Percentiles rank a stretch among this genome's conserved stretches.
Conservation (phyloP, 2,888 invertebrate genomes). For the Meandrusa payeni region DNA sequence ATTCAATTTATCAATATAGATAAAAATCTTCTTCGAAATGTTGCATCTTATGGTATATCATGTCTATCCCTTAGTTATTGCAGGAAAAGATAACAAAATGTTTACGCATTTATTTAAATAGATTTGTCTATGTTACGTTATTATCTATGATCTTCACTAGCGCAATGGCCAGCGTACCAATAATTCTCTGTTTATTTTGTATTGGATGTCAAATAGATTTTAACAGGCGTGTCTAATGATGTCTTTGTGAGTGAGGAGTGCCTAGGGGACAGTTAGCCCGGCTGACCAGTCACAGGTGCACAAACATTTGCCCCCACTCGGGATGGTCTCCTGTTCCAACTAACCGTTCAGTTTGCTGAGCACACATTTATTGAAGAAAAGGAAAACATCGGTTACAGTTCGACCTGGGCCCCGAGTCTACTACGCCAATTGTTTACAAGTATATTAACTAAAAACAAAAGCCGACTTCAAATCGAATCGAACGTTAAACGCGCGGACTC, state of each 20-base stretch:
- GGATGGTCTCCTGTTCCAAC: conserved; percentile 2
- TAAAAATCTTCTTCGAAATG: too few relatives aligned
- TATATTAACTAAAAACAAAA: not conserved
- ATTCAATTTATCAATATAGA: too few relatives aligned
- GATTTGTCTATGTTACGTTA: too few relatives aligned
- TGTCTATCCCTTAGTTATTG: too few relatives aligned
- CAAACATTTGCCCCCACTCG: conserved; percentile 19
- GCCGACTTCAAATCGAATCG: too few relatives aligned
- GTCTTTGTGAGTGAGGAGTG: conserved; percentile 12
- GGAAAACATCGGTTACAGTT: not conserved
- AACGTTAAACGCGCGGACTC: too few relatives aligned
- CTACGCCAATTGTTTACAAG: not conserved
- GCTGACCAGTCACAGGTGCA: conserved; percentile 18
- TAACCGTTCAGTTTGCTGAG: conserved; percentile 14
- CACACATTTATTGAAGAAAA: conserved; percentile 1
- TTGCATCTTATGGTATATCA: too few relatives aligned
- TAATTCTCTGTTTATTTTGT: too few relatives aligned
- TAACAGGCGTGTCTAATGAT: conserved; percentile 26
- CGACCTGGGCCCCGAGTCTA: not conserved
- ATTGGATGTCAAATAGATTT: conserved; percentile 25
- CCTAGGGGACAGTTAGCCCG: conserved; percentile 13
- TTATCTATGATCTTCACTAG: too few relatives aligned
- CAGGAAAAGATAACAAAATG: too few relatives aligned
- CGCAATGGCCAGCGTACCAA: too few relatives aligned
- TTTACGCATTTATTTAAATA: too few relatives aligned